Evolutionary conservation across 1,140 invertebrate species (phyloP), one percentile per base, ranked within the genome.

Genomic region (Agrypnia vestita): DNA sequence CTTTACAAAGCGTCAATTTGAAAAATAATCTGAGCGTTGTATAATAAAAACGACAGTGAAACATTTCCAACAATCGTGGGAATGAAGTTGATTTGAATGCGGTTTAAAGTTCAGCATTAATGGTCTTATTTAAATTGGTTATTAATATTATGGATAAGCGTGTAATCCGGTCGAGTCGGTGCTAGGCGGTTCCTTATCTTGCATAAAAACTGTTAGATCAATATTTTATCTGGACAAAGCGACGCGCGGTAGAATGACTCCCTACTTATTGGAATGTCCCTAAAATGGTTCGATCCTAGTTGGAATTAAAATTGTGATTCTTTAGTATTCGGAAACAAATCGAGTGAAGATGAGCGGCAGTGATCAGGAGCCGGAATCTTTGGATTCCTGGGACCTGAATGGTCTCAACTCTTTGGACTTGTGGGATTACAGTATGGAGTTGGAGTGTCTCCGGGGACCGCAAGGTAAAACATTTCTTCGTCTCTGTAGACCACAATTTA

Each of bases 401-500:
- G 89, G 91, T 75, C 87, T 94, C 74, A 94, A 92, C 84, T 94
- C 94, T 3, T 86, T 95, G 85, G 94, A 95, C 84, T 92, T 92
- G 84, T 96, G 94, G 95, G 94, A 95, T 90, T 95, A 95, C 85
- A 93, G 93, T 17, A 93, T 95, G 79, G 94, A 95, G 85, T 86
- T 95, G 84, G 94, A 95, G 86, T 94, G 93, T 87, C 90, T 95
- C 83, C 91, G 93, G 85, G 92, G 92, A 83, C 92, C 92, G 76
- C 91, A 94, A 94, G 93, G 93, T 95, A 87, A 62, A 25, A 35
- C 9, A 0, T 35, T 35, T 35, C 25, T 35, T 35, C 25, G 25
- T 35, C 25, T 35, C 25, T 35, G 25, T 35, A 35, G 1, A 35
- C 25, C 25, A 6, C 6, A 35, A 35, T 35, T 3, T 35, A 35